Base-by-base conservation (phyloP, 1,140 invertebrate genomes). In the Campoletis sonorensis region DNA sequence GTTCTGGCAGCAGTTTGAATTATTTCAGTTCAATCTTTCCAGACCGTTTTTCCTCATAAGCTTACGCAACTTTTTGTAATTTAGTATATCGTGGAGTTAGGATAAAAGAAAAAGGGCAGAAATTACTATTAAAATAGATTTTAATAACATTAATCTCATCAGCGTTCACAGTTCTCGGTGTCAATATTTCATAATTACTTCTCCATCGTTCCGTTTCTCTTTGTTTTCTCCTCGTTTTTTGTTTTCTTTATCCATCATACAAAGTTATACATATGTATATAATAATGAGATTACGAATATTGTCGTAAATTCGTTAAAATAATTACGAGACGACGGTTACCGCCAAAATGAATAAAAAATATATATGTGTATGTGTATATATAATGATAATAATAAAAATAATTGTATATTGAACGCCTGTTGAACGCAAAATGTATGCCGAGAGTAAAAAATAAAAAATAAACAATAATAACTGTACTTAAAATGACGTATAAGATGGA, bases 231-330 rank as follows among this genome's bases (percentile, higher is more conserved):
- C 40, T 45, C 40, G 30, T 33, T 10, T 45, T 45, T 45, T n/a
- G n/a, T n/a, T n/a, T n/a, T n/a, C n/a, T n/a, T 45, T 45, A 45
- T 45, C 11, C 40, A 45, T 45, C 8, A 13, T 45, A 45, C 13
- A 45, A 45, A 45, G 2, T 45, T 40, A 71, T 71, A 40, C 37
- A 40, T 71, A 15, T 21, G 37, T 71, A 40, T 71, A 30, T 16
- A 26, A 30, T 68, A 68, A 68, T 68, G 64, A 68, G 68, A 71
- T 71, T 71, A 71, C 68, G 68, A 71, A 71, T 71, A 71, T 71
- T 40, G 68, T 71, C 68, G 8, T n/a, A 71, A 33, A 26, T 37
- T 37, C 27, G n/a, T 33, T 40, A 71, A 71, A 37, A 71, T 71
- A 58, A 58, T 58, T 18, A 58, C 40, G 40, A 45, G 40, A 1